A percentile compares a stretch with the other conserved stretches of the same genome.
These are phyloP conservation scores for Lasaia peninsularis DNA, from an alignment of 1,140 invertebrate species.

Conservation along the genomic window DNA sequence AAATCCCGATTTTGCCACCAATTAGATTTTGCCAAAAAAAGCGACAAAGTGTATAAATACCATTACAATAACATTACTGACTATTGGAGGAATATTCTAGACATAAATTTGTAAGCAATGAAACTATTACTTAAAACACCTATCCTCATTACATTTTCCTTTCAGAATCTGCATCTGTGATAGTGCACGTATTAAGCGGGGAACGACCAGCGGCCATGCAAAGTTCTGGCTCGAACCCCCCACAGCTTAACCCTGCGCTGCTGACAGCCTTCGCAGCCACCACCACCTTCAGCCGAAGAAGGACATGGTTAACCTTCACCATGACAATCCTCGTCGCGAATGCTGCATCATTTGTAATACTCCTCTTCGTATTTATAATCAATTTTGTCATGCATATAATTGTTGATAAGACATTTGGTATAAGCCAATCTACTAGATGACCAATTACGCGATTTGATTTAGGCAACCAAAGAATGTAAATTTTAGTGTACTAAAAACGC, in stretches of 20 bases:
- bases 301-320: conserved; percentile 17
- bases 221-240: conserved; percentile 78
- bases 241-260: conserved; percentile 43
- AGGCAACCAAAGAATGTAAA: not conserved
- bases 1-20: no score
- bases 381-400: conserved; percentile 20
- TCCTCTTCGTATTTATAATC: conserved; percentile 18
- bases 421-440: conserved; percentile 12
- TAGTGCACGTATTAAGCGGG: conserved; percentile 82
- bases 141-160: no score
- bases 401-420: conserved; percentile 13
- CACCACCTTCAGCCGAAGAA: conserved; percentile 32
- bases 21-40: no score
- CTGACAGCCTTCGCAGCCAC: conserved; percentile 36
- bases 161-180: conserved; percentile 81
- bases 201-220: conserved; percentile 88
- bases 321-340: conserved; percentile 18
- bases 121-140: no score
- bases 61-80: no score
- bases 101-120: no score
- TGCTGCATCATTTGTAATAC: conserved; percentile 19
- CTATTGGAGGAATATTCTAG: no score
- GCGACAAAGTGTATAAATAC: no score
- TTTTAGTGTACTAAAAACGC: conserved; percentile 13
- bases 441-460: not conserved